Base-by-base conservation (phyloP, 2,888 invertebrate species). In the Xanthia icteritia region DNA sequence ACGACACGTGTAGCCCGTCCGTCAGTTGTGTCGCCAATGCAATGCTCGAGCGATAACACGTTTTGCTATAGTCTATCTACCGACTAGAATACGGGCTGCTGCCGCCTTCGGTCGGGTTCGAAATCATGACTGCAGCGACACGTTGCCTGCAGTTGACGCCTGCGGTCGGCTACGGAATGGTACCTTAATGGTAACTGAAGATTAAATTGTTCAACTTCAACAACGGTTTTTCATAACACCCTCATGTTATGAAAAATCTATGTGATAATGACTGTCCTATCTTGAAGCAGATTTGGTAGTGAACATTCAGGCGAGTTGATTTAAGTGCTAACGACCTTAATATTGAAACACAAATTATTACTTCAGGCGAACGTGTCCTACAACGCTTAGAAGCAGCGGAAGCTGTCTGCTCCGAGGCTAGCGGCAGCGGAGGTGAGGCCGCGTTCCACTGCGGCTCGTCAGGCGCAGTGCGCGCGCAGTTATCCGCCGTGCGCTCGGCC, bases 401-500 rank as follows among this genome's bases (percentile, higher is more conserved):
- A 82, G 94, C 95, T 13, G 94, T 94, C 31, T 93, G 94, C 73
- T 92, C 94, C 42, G 98, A 98, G 87, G 98, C 98, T 88, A 97
- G 98, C 74, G 98, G 98, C 72, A 95, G 95, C 79, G 95, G 94
- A 48, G 97, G 97, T 84, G 98, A 97, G 84, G 97, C 97, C 31
- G 98, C 98, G 63, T 98, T 98, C 91, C 98, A 98, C 85, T 98
- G 98, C 89, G 97, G 98, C 86, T 97, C 97, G 85, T 97, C 97
- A 70, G 96, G 97, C 78, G 97, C 98, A 69, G 98, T 99, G 73
- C 97, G 98, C 87, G 98, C 98, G 87, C 98, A 99, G 94, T 97
- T 99, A 73, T 98, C 99, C 90, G 98, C 99, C 81, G 98, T 99
- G 45, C 98, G 99, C 88, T 98, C 98, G 9, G 98, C 98, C 0